Evolutionary conservation across 2,113 vertebrate species (phyloP), one percentile per base, ranked within the genome.

Genomic region (Ammodramus savannarum): DNA sequence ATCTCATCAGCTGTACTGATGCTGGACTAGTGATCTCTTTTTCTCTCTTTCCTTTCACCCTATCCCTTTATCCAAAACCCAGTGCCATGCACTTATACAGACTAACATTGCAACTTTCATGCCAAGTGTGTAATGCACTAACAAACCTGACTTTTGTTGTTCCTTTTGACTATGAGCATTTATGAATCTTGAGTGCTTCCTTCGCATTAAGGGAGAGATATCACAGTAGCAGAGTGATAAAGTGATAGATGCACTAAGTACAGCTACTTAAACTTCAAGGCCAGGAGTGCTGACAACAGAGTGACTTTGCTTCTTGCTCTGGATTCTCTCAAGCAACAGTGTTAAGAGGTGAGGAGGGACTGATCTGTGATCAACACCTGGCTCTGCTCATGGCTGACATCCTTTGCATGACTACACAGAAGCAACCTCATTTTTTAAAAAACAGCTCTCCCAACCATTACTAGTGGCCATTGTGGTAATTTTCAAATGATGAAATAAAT

Each of bases 81-180:
- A 61, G 6, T 68, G n/a, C 29, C 69, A 59, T 8, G 27, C 0
- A 2, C 22, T 66, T 13, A n/a, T 7, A 12, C 0, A 52, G n/a
- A 59, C 23, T 17, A 52, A 39, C 19, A 31, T 0, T 44, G 13
- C 44, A 74, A 67, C 29, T 26, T 67, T 8, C 29, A 46, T 3
- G 20, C 11, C n/a, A 46, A 46, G 25, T 22, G 7, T 23, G 17
- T 13, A 49, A 49, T 1, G 22, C 11, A 51, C 17, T 51, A 58
- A 65, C 52, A 58, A 80, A 85, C 65, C 58, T 32, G 36, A 66
- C 32, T 66, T 22, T 3, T 22, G 36, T 12, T 43, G 15, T 7
- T 27, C 58, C 32, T 65, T 73, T 43, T 58, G 58, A 51, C 43
- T 27, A 73, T 0, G 1, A 49, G 26, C 36, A 38, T 58, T 32